Conservation (phyloP, 2,797 vertebrate species). For the Mormyrus proboscirostris region DNA sequence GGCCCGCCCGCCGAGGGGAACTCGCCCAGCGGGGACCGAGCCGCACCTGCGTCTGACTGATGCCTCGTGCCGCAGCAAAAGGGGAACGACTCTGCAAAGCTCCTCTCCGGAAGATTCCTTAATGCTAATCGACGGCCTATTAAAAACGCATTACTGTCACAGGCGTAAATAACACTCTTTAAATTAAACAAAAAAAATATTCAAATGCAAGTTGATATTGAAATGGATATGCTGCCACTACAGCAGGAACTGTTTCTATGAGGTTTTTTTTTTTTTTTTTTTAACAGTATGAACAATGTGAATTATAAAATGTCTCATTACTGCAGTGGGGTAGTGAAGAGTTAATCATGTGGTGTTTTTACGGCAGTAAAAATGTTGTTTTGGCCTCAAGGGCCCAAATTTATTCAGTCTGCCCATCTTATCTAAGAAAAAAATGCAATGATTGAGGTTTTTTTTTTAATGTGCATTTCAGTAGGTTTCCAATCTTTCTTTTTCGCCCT, state of each 20-base stretch:
- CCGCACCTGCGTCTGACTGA: neutral
- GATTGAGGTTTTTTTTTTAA: neutral
- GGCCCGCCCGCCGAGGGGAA: neutral
- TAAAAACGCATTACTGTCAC: neutral
- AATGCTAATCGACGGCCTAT: neutral
- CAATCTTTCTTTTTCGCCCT: neutral
- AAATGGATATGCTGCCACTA: neutral
- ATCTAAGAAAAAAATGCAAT: neutral
- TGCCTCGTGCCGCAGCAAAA: neutral
- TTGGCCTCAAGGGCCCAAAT: constrained; percentile 9
- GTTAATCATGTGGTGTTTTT: neutral
- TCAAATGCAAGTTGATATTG: neutral
- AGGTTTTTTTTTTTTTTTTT: neutral
- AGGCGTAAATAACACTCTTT: neutral
- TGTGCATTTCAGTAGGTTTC: neutral
- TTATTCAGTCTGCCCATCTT: neutral
- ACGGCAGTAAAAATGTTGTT: neutral
- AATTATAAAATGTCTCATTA: neutral
- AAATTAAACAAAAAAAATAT: neutral
- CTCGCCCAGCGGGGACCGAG: neutral
- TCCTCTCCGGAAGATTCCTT: neutral
- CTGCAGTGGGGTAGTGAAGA: neutral
- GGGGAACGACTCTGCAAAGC: neutral
- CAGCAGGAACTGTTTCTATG: neutral
- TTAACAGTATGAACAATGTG: neutral